These are phyloP conservation scores for Eupsittula cactorum DNA, from an alignment of 2,113 vertebrate species.

Conservation along the genomic window DNA sequence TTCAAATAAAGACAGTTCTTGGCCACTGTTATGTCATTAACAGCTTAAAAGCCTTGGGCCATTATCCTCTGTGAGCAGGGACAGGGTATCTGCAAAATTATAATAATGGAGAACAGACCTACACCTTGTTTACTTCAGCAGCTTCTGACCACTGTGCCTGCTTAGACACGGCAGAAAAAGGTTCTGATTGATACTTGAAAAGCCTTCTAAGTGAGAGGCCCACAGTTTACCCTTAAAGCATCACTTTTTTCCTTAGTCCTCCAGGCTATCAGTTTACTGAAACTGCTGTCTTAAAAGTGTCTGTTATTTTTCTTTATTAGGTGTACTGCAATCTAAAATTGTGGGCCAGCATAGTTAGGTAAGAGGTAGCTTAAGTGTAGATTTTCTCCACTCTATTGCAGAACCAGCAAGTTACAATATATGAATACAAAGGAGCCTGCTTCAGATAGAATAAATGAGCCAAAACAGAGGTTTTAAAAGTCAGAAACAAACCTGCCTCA, in stretches of 20 bases:
- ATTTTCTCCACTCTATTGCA: neutral
- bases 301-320: neutral
- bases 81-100: slow-evolving; percentile 24
- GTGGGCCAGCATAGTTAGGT: neutral
- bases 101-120: slow-evolving; percentile 49
- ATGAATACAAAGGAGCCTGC: neutral
- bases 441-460: neutral
- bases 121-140: slow-evolving; percentile 38
- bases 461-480: neutral
- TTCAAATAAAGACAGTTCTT: slow-evolving; percentile 29
- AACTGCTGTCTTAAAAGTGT: neutral
- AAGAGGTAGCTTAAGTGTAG: neutral
- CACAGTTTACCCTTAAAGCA: neutral
- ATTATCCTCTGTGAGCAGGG: neutral
- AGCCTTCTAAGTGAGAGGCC: neutral
- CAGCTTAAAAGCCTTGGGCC: slow-evolving; percentile 11
- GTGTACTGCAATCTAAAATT: neutral
- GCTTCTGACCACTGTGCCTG: neutral
- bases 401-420: neutral
- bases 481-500: neutral
- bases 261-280: neutral
- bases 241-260: neutral
- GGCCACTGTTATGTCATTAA: slow-evolving; percentile 39
- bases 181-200: neutral
- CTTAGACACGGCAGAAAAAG: neutral